Base-by-base conservation (phyloP, 2,113 vertebrate species). In the Cisticola juncidis region DNA sequence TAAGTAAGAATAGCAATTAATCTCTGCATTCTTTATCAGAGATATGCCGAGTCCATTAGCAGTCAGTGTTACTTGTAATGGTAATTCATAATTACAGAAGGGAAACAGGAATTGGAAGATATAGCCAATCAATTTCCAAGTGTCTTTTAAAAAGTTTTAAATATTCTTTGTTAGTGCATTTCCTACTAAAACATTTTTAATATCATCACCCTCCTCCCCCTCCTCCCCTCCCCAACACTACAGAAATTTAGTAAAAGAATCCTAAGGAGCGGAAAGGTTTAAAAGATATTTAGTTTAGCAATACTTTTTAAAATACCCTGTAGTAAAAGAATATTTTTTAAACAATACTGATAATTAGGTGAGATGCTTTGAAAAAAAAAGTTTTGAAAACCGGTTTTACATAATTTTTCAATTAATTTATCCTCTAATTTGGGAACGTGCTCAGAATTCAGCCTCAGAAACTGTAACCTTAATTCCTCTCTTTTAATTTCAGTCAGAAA, bases 1-100 rank as follows among this genome's bases (percentile, higher is more conserved):
- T 92, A 76, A 92, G 40, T 79, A 79, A 84, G 36, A 89, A 68
- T 66, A 81, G 64, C 42, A 88, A 81, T 80, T 76, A 95, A 81
- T 77, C 56, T 91, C 77, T 86, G 53, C 45, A 40, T 79, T 70
- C 54, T 85, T 80, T 91, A 73, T 80, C 68, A 80, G 70, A 87
- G 35, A 65, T 95, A 77, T 79, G 9, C 57, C 77, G 45, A 85
- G 62, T 53, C 91, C 58, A 47, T 88, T 90, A 88, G 57, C 31
- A 65, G 56, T 60, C 66, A 72, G 28, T 78, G 38, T 74, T 84
- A 74, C 26, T 84, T 10, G 36, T 57, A 86, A 78, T 42, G n/a
- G 22, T 40, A 94, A 80, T 61, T 87, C 57, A 65, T 80, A 82
- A 69, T 72, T 82, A 47, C 62, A 82, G 47, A 72, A 95, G 29